Base-by-base conservation (phyloP, 1,140 invertebrate genomes). In the Diploscapter pachys region DNA sequence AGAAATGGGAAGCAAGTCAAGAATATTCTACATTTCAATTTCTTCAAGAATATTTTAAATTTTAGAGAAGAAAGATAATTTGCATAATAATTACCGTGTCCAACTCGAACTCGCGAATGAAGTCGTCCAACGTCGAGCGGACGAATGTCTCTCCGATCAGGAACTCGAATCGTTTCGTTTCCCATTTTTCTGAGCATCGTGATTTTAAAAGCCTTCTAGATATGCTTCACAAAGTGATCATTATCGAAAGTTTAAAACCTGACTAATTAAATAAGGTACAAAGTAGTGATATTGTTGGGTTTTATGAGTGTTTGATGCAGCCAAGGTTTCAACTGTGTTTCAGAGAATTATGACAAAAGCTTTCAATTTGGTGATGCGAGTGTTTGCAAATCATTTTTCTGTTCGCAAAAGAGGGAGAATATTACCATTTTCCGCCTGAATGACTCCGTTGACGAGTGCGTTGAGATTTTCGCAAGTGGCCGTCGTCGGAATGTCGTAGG, bases 141-240 rank as follows among this genome's bases (percentile, higher is more conserved):
- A 83, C 59, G 55, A 83, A 78, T 4, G 77, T 73, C 13, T 70
- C 70, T 11, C 81, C 78, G 54, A 83, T 79, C 8, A 83, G 72
- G 69, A 83, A 85, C 56, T 83, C 82, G 66, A 85, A 85, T 48
- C 76, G 59, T 49, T 72, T 62, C 3, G 70, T 66, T 63, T 81
- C 69, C 82, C 82, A 83, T 48, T 78, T 56, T 11, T 77, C 82
- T 83, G 56, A 31, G 31, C 31, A 31, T 31, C 31, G 31, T 31
- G 31, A 31, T 31, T 31, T 31, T 31, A 31, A 31, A 31, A 31
- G 31, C 1, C 1, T 31, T 31, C 31, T 50, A 82, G 68, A 69
- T 57, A 65, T 4, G 6, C 5, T 59, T 48, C 4, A 55, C n/a
- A 63, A 76, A 3, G 2, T 77, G 54, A n/a, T n/a, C 8, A 56